A percentile compares a stretch with the other conserved stretches of the same genome.
phyloP scores from a whole-genome alignment of 2,888 invertebrate genomes.

The Rhaphigaster nebulosa region DNA sequence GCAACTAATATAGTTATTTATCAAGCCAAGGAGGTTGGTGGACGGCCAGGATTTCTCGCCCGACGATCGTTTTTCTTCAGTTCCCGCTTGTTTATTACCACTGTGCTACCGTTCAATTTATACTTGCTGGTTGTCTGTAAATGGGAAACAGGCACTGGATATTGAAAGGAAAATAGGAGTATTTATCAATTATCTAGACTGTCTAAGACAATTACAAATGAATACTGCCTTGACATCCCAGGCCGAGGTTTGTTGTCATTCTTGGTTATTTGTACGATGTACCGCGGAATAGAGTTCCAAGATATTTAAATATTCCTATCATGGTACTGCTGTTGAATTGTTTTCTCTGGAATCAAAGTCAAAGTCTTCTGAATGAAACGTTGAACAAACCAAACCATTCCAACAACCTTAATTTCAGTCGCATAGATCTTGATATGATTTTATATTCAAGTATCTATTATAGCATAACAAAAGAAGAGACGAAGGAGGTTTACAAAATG shows the following conservation, averaged over 20 bases:
- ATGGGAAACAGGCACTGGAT: not conserved
- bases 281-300: too few species aligned
- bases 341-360: too few species aligned
- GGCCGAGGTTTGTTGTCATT: not conserved
- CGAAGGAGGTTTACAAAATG: too few species aligned
- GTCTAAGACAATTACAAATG: not conserved
- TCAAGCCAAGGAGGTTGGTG: not conserved
- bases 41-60: not conserved
- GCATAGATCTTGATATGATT: too few species aligned
- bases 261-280: not conserved
- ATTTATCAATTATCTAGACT: slow-evolving; percentile 19
- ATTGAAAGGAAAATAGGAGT: not conserved
- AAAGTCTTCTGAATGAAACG: too few species aligned
- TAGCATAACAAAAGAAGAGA: too few species aligned
- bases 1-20: not conserved
- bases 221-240: not conserved
- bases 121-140: not conserved
- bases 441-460: too few species aligned
- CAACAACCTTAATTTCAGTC: too few species aligned
- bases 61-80: not conserved
- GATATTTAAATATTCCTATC: too few species aligned
- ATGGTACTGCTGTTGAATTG: too few species aligned
- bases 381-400: too few species aligned
- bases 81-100: not conserved
- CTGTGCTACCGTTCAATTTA: not conserved